Evolutionary conservation across 2,888 invertebrate genomes (phyloP), one percentile per base, ranked within the genome.

Genomic region (Netelia fuscicornis): DNA sequence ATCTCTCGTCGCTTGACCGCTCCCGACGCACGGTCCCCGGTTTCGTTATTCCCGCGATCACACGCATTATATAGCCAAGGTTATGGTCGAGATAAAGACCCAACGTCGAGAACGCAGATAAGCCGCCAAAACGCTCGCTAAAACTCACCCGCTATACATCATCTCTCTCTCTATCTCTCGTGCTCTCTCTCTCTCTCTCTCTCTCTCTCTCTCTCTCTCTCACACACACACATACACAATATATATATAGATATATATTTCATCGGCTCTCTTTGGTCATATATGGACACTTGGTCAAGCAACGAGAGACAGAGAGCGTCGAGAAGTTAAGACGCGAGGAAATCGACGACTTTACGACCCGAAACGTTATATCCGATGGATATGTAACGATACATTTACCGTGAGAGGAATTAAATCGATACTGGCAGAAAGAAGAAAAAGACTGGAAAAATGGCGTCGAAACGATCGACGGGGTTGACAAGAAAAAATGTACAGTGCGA

Each of bases 81-180:
- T 92, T 91, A 92, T 91, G 92, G 90, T 90, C 90, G 90, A 90
- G 92, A 92, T 92, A 92, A 92, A 90, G 88, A 88, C 86, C 83
- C 86, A 89, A 86, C 86, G 81, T 88, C 85, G 88, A 87, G 87
- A 85, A 67, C 58, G 54, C 86, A 80, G 91, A 91, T 90, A 91
- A 91, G 88, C 80, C 75, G 9, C 82, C 85, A 65, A 85, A 85
- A 85, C 77, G 77, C 52, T 78, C 52, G 77, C 48, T 52, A 81
- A 81, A 58, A 48, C n/a, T 58, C 58, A 17, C 58, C 58, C 13
- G 10, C 11, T 48, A 48, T 30, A 30, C 30, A 30, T 30, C 30
- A 30, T 30, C 30, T 54, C 54, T 30, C 30, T 54, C 54, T 17
- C 17, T 17, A 17, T 17, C 17, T 17, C 17, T 17, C 17, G 17